Conservation (phyloP, 2,113 vertebrate genomes). For the Psettodes erumei region DNA sequence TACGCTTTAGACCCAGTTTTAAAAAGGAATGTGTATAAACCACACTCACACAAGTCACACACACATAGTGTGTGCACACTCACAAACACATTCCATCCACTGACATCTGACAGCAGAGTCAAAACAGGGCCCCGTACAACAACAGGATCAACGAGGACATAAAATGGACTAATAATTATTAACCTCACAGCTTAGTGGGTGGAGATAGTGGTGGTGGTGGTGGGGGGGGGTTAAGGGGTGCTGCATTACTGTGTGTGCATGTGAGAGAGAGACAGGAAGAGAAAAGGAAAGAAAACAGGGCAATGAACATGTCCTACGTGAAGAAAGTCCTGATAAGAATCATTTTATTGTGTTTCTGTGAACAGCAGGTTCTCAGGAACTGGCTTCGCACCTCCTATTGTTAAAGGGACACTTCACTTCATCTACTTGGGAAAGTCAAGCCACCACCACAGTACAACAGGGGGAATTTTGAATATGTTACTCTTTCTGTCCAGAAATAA, state of each 20-base stretch:
- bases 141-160: slow-evolving; percentile 53
- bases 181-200: slow-evolving; percentile 46
- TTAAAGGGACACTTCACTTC: background rate
- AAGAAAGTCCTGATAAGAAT: slow-evolving; percentile 59
- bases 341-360: slow-evolving; percentile 58
- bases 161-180: slow-evolving; percentile 59
- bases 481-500: slow-evolving; percentile 31
- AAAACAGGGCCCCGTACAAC: slow-evolving; percentile 9
- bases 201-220: no score
- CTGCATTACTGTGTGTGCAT: slow-evolving; percentile 9
- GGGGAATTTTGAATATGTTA: slow-evolving; percentile 24
- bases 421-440: background rate
- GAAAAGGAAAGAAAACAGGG: background rate
- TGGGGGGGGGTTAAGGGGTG: slow-evolving; percentile 4
- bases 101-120: slow-evolving; percentile 19
- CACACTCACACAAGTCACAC: background rate
- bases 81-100: slow-evolving; percentile 44
- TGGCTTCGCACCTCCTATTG: background rate
- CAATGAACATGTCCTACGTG: slow-evolving; percentile 13
- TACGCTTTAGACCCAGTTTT: background rate
- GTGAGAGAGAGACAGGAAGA: background rate
- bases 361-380: slow-evolving; percentile 26
- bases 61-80: background rate
- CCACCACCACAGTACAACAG: background rate
- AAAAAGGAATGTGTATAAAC: slow-evolving; percentile 3